phyloP scores from a whole-genome alignment of 30 jellyfish, hydroid and myxozoan species.

The Clytia hemisphaerica region DNA sequence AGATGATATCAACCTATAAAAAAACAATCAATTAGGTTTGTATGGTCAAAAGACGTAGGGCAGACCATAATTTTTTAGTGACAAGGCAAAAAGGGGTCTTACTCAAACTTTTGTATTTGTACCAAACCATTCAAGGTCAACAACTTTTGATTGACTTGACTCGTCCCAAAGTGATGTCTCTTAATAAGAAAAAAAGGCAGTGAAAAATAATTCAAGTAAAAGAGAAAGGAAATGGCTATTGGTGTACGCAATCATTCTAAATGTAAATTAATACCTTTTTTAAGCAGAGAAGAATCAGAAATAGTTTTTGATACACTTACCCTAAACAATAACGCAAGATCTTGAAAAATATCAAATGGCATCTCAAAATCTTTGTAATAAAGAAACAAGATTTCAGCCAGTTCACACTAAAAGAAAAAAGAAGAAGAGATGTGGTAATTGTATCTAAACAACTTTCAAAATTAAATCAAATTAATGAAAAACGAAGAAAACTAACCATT shows the following conservation, averaged over 20 bases:
- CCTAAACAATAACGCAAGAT: conserved; percentile 46
- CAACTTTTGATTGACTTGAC: conserved; percentile 57
- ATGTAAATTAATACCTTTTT: background rate
- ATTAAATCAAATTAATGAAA: background rate
- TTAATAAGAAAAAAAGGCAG: background rate
- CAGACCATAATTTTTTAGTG: background rate
- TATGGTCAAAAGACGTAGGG: too few relatives aligned
- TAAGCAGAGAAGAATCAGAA: background rate
- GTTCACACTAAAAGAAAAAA: conserved; percentile 47
- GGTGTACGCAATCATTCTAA: background rate
- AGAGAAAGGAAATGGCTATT: background rate
- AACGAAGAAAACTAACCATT: conserved; percentile 24
- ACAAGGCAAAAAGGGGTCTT: background rate
- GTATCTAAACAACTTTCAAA: background rate
- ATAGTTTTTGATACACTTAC: conserved; percentile 38
- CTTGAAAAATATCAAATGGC: conserved; percentile 32
- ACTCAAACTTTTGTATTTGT: conserved; percentile 49
- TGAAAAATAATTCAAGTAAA: background rate
- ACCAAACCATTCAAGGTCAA: conserved; percentile 13
- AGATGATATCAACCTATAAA: conserved; percentile 36
- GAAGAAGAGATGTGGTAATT: background rate
- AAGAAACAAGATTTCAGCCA: conserved; percentile 51
- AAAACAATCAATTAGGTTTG: background rate
- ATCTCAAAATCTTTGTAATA: conserved; percentile 71
- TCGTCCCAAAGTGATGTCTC: conserved; percentile 57